Evolutionary conservation across 2,888 invertebrate species (phyloP).

Genomic region (Aspidapion aeneum): DNA sequence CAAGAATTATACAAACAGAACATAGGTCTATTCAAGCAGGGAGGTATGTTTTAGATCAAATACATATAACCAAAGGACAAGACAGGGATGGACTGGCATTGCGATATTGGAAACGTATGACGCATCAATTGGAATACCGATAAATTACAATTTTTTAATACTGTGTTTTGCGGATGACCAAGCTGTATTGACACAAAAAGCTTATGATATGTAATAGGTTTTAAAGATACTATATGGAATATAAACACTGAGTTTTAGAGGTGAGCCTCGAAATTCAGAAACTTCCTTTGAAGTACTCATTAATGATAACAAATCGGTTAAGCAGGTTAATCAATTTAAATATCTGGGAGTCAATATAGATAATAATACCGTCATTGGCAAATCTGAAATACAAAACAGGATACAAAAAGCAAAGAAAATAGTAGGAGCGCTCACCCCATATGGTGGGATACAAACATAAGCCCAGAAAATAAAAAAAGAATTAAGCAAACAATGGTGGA

Average conservation of each 20-base stretch:
- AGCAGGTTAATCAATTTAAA: slow-evolving; percentile 13
- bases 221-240: background rate
- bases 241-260: background rate
- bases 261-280: background rate
- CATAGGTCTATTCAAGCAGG: background rate
- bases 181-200: background rate
- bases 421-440: slow-evolving; percentile 13
- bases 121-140: background rate
- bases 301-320: background rate
- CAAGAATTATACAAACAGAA: background rate
- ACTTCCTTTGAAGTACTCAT: background rate
- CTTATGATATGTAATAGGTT: background rate
- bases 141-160: background rate
- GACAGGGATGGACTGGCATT: background rate
- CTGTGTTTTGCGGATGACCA: background rate
- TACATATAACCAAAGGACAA: no score
- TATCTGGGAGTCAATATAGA: background rate
- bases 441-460: slow-evolving; percentile 16
- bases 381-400: background rate
- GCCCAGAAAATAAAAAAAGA: slow-evolving; percentile 10
- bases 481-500: slow-evolving; percentile 1
- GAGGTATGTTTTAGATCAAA: no score
- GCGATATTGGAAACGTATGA: background rate
- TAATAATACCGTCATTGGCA: background rate
- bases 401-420: slow-evolving; percentile 6